Conservation (phyloP, 2,888 invertebrate species). For the Philereme transversata region DNA sequence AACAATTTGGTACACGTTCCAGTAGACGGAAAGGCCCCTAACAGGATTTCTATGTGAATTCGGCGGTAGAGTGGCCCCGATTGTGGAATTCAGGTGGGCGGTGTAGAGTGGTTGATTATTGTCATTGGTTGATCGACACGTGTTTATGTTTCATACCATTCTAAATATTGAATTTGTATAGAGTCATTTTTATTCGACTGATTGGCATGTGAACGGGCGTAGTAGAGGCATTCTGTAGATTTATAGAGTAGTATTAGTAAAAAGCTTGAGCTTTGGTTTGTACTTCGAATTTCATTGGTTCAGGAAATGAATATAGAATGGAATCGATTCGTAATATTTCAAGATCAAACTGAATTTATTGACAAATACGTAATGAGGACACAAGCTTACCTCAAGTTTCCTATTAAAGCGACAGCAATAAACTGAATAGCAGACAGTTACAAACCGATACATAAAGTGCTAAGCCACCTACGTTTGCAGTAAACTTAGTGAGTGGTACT, state of each 20-base stretch:
- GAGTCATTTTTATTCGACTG: constrained; percentile 19
- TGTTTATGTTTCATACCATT: constrained; percentile 34
- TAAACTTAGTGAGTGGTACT: constrained; percentile 51
- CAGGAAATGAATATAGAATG: not conserved
- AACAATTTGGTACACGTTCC: too few species aligned
- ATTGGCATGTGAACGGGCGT: constrained; percentile 17
- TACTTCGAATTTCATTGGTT: not conserved
- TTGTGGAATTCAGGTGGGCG: constrained; percentile 55
- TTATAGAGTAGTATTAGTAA: not conserved
- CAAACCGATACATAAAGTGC: constrained; percentile 39
- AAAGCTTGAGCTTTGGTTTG: too few species aligned
- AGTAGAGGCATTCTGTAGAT: constrained; percentile 6
- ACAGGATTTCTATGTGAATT: constrained; percentile 20
- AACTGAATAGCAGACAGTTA: constrained; percentile 40
- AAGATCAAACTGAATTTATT: constrained; percentile 1
- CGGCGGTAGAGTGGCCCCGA: constrained; percentile 33
- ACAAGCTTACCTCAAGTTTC: constrained; percentile 36
- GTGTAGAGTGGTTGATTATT: constrained; percentile 49
- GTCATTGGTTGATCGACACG: constrained; percentile 50
- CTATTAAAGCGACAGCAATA: constrained; percentile 38
- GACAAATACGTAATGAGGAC: constrained; percentile 5
- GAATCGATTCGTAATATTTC: not conserved
- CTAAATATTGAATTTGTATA: constrained; percentile 3
- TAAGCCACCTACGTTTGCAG: constrained; percentile 45
- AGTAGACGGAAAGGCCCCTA: not conserved